phyloP scores from a whole-genome alignment of 2,113 vertebrate genomes.

The Conger conger region DNA sequence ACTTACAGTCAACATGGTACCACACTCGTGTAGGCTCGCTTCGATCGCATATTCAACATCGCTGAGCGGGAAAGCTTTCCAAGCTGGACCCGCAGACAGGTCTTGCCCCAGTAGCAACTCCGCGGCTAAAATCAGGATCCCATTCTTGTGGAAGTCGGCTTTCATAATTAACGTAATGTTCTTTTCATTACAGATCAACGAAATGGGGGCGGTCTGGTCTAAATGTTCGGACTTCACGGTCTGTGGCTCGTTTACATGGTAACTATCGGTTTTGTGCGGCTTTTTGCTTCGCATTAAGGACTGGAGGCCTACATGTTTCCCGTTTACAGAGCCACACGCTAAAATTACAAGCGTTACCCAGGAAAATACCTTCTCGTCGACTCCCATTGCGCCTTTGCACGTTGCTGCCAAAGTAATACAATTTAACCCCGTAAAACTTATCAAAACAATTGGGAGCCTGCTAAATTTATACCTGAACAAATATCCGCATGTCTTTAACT shows the following conservation, averaged over 20 bases:
- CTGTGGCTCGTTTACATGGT: too few species aligned
- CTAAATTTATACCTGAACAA: neutral
- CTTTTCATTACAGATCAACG: neutral
- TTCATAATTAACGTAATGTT: neutral
- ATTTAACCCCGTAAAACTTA: too few species aligned
- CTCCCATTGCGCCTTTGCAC: neutral
- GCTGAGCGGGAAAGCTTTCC: neutral
- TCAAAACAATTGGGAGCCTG: too few species aligned
- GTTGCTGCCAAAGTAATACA: too few species aligned
- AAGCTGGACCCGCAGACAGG: neutral
- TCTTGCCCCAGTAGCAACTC: neutral
- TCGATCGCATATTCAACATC: neutral
- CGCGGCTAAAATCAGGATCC: neutral
- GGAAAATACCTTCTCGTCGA: neutral
- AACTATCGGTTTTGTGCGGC: too few species aligned
- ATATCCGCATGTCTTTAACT: neutral
- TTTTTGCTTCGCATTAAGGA: too few species aligned
- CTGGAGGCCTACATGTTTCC: neutral
- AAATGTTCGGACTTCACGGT: too few species aligned
- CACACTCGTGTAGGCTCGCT: neutral
- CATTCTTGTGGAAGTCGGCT: neutral
- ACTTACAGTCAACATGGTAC: neutral
- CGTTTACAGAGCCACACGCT: neutral
- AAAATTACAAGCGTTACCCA: neutral
- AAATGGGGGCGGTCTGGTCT: neutral